These are phyloP conservation scores for Microchrysa polita DNA, from an alignment of 2,888 invertebrate genomes.

Conservation along the genomic window DNA sequence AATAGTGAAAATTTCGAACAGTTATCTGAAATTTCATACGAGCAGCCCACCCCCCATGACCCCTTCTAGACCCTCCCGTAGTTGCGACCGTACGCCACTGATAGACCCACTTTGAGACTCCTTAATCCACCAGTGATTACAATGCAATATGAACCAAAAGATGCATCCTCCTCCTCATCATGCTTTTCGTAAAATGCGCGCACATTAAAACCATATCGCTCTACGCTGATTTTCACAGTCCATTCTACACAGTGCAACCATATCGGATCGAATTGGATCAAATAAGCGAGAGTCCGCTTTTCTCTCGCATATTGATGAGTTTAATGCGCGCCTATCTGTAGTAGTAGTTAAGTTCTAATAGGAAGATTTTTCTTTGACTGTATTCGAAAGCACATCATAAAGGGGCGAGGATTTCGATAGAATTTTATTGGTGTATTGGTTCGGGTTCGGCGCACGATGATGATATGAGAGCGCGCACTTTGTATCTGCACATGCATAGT, in stretches of 20 bases:
- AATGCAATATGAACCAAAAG: not conserved
- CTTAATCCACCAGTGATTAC: not conserved
- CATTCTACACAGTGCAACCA: slow-evolving; percentile 21
- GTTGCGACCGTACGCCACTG: no score
- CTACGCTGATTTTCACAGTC: slow-evolving; percentile 11
- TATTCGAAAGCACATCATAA: no score
- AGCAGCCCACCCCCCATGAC: no score
- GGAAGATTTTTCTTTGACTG: slow-evolving; percentile 35
- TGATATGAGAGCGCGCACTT: slow-evolving; percentile 7
- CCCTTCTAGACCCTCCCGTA: no score
- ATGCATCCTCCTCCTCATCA: not conserved
- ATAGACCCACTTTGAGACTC: no score
- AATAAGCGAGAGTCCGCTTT: slow-evolving; percentile 15
- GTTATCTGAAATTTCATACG: no score
- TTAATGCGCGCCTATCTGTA: not conserved
- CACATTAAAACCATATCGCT: not conserved
- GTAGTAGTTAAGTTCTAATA: slow-evolving; percentile 1
- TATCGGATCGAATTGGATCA: slow-evolving; percentile 40
- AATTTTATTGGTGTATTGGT: slow-evolving; percentile 41
- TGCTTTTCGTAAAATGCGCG: slow-evolving; percentile 16
- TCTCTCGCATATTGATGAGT: slow-evolving; percentile 4
- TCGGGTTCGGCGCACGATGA: slow-evolving; percentile 24
- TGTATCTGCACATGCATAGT: not conserved
- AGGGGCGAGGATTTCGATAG: slow-evolving; percentile 18
- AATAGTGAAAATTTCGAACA: no score